Percentiles rank a stretch among this genome's conserved stretches.
These are phyloP conservation scores for Pterobdella sp. DNA, from an alignment of 2,888 invertebrate species.

Conservation along the genomic window DNA sequence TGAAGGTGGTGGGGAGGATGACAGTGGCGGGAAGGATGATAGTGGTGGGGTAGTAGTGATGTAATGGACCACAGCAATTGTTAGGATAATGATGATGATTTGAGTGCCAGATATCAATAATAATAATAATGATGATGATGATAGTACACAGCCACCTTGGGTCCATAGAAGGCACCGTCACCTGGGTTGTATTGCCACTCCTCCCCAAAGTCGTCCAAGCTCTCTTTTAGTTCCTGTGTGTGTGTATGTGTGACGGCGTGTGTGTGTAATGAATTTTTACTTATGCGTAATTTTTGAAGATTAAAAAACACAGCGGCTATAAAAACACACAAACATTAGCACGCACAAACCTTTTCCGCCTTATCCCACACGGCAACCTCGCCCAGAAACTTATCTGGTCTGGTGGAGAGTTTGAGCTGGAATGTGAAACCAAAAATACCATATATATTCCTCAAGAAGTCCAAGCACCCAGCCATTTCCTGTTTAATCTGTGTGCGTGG, in stretches of 20 bases:
- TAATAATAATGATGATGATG: not conserved
- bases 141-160: conserved; percentile 58
- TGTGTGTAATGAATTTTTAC: too few species aligned
- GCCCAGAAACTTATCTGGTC: conserved; percentile 87
- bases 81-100: not conserved
- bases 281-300: too few species aligned
- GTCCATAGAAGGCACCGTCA: conserved; percentile 98
- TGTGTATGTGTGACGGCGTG: not conserved
- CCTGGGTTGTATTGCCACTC: conserved; percentile 86
- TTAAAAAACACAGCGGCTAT: too few species aligned
- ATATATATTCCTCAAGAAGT: conserved; percentile 81
- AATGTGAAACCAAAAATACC: conserved; percentile 88
- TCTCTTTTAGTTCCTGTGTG: conserved; percentile 71
- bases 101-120: not conserved
- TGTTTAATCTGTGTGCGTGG: conserved; percentile 65
- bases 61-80: not conserved
- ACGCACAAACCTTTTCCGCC: conserved; percentile 56
- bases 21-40: not conserved
- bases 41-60: not conserved
- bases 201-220: conserved; percentile 73
- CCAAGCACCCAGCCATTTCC: conserved; percentile 69
- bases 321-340: not conserved
- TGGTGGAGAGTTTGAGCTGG: conserved; percentile 79
- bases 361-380: conserved; percentile 80
- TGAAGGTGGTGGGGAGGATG: not conserved